Conservation (phyloP, 2,888 invertebrate genomes). For the Andrena marginata region DNA sequence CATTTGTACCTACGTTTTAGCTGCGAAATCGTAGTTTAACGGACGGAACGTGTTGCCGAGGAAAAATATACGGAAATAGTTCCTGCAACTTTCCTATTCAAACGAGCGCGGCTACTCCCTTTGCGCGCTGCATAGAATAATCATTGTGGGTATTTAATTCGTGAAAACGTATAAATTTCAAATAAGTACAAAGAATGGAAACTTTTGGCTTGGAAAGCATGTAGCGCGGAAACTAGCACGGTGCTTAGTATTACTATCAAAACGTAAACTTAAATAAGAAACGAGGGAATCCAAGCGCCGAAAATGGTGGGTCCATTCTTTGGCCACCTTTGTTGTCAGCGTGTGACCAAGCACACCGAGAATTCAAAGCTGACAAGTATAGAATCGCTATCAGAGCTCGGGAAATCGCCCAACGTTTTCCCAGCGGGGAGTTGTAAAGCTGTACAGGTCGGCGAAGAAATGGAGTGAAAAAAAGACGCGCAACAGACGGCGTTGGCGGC, state of each 20-base stretch:
- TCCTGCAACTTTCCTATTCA: conserved; percentile 11
- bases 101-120: conserved; percentile 3
- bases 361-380: conserved; percentile 26
- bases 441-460: conserved; percentile 56
- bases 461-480: conserved; percentile 49
- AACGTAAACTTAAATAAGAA: too few species aligned
- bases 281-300: too few species aligned
- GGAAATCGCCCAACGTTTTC: conserved; percentile 26
- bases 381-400: conserved; percentile 35
- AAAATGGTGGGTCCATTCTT: too few species aligned
- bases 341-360: background rate
- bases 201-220: background rate
- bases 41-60: conserved; percentile 32
- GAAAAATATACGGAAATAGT: conserved; percentile 39
- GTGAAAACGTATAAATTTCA: background rate
- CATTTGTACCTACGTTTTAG: conserved; percentile 66
- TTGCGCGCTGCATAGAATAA: background rate
- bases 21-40: conserved; percentile 62
- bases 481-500: conserved; percentile 42
- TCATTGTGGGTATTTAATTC: background rate
- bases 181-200: background rate
- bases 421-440: conserved; percentile 25
- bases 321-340: too few species aligned
- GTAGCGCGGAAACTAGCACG: too few species aligned
- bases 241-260: too few species aligned